phyloP scores from a whole-genome alignment of 2,797 vertebrate genomes.

The Columba guinea region DNA sequence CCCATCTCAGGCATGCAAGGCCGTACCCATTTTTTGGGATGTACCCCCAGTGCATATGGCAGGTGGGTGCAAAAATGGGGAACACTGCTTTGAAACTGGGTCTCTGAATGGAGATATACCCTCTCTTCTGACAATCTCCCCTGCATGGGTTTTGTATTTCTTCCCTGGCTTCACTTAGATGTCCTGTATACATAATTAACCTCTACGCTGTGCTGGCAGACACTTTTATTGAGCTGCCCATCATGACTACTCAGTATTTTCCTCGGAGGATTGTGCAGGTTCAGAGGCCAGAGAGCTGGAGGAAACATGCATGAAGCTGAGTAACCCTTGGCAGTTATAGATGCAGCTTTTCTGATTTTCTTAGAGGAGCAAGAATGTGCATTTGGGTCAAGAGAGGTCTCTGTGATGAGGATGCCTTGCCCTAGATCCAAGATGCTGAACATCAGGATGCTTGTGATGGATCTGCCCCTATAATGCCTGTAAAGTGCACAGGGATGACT shows the following conservation, averaged over 20 bases:
- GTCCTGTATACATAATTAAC: constrained; percentile 28
- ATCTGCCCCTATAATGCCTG: neutral
- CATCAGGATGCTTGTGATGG: neutral
- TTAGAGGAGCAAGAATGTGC: constrained; percentile 60
- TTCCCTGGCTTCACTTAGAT: constrained; percentile 5
- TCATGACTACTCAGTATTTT: constrained; percentile 55
- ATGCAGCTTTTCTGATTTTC: constrained; percentile 43
- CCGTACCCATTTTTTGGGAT: accelerated
- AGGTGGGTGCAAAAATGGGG: neutral
- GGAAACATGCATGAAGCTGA: constrained; percentile 38
- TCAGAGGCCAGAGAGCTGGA: constrained; percentile 67
- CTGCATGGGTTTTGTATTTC: neutral
- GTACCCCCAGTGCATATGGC: accelerated
- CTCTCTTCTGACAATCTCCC: neutral
- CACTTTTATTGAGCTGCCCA: constrained; percentile 51
- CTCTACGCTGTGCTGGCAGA: constrained; percentile 2
- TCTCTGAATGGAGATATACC: neutral
- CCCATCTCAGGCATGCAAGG: accelerated
- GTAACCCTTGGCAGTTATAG: constrained; percentile 64
- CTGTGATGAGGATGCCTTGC: constrained; percentile 26
- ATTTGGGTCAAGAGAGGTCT: constrained; percentile 61
- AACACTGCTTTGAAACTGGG: neutral
- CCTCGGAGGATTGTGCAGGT: constrained; percentile 49
- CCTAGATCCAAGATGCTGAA: constrained; percentile 37
- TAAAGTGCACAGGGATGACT: neutral